Conservation (phyloP, 2,888 invertebrate genomes). For the Lasioglossum villosulum region DNA sequence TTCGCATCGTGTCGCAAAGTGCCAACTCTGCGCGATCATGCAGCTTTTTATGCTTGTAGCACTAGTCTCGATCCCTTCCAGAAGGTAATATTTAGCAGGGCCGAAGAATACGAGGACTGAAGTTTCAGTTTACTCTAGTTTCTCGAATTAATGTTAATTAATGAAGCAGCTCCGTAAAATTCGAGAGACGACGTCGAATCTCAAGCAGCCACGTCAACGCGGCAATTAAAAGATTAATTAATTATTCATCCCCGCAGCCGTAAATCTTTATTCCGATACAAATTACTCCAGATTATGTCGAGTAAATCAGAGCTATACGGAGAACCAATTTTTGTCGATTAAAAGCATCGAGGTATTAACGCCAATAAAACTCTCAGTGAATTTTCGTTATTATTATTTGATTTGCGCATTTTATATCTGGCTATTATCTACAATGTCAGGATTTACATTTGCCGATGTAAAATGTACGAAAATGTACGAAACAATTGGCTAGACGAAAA, state of each 20-base stretch:
- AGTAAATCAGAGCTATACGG: background rate
- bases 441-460: background rate
- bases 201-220: background rate
- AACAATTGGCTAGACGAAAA: background rate
- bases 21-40: background rate
- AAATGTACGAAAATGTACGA: background rate
- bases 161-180: background rate
- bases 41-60: background rate
- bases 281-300: background rate
- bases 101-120: background rate
- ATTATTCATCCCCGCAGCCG: background rate
- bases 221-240: constrained; percentile 1
- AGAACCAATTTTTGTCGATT: background rate
- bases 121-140: background rate
- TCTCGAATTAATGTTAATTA: background rate
- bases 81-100: background rate
- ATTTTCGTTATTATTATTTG: background rate
- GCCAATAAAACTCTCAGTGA: background rate
- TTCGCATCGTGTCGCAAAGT: background rate
- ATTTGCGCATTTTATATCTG: background rate
- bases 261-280: background rate
- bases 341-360: background rate
- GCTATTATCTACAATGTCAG: background rate
- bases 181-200: background rate
- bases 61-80: background rate